phyloP scores from a whole-genome alignment of 2,113 vertebrate genomes.

The Corydoras sp. region DNA sequence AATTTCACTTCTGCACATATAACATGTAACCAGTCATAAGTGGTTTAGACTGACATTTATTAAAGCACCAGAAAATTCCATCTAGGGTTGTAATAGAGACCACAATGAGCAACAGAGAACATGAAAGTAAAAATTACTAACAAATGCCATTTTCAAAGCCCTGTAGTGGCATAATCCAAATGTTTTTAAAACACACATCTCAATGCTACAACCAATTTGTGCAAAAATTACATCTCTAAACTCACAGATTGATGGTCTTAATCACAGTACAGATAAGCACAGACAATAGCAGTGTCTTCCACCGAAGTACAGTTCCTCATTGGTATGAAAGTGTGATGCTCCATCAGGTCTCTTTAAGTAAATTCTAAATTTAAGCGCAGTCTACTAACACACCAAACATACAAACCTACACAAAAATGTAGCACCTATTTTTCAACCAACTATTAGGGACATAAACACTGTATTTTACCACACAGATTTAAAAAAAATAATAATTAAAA shows the following conservation, averaged over 20 bases:
- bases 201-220: conserved; percentile 20
- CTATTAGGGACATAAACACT: not conserved
- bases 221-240: conserved; percentile 26
- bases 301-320: no score
- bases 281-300: not conserved
- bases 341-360: conserved; percentile 12
- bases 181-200: not conserved
- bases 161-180: no score
- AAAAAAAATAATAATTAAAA: no score
- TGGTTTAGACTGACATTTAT: conserved; percentile 29
- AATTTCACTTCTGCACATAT: no score
- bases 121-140: no score
- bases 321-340: not conserved
- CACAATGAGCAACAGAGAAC: no score
- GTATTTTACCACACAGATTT: no score
- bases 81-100: no score
- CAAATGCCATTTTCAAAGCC: no score
- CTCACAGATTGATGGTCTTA: conserved; percentile 36
- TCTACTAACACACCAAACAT: not conserved
- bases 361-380: conserved; percentile 1
- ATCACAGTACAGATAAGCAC: conserved; percentile 31
- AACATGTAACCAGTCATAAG: no score
- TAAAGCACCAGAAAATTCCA: not conserved
- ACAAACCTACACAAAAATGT: no score
- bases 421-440: no score